phyloP scores from a whole-genome alignment of 1,140 invertebrate genomes.

The Eubasilissa regina region DNA sequence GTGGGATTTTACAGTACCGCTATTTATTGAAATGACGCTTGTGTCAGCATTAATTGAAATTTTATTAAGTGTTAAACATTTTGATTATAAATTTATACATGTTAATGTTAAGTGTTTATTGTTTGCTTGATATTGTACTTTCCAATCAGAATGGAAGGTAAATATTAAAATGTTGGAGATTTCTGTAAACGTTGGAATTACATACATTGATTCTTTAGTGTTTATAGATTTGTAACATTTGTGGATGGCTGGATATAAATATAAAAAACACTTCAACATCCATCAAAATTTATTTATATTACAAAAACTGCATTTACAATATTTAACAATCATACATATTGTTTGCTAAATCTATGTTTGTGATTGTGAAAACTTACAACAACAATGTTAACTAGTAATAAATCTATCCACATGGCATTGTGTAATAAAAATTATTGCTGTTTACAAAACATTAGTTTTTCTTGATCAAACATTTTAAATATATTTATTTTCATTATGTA shows the following conservation, averaged over 20 bases:
- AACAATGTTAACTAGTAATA: slow-evolving; percentile 1
- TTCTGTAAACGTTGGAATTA: neutral
- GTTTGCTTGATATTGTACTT: no score
- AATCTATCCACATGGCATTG: neutral
- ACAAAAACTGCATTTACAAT: slow-evolving; percentile 39
- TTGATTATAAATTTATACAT: no score
- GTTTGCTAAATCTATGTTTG: slow-evolving; percentile 6
- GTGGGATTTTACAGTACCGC: neutral
- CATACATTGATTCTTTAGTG: no score
- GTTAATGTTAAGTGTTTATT: no score
- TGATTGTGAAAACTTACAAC: slow-evolving; percentile 7
- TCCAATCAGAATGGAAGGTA: neutral
- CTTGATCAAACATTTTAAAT: no score
- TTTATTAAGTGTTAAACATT: no score
- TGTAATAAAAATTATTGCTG: slow-evolving; percentile 26
- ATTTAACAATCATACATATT: slow-evolving; percentile 25
- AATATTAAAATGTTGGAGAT: neutral
- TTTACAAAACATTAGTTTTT: no score
- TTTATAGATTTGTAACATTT: no score
- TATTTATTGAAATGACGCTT: neutral
- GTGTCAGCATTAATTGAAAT: neutral
- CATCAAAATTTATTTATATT: slow-evolving; percentile 24
- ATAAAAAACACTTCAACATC: neutral
- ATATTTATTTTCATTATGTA: no score
- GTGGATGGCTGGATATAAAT: neutral